Percentiles rank a stretch among this genome's conserved stretches.
Evolutionary conservation across 1,140 invertebrate genomes (phyloP).

Genomic region (Patella vulgata): DNA sequence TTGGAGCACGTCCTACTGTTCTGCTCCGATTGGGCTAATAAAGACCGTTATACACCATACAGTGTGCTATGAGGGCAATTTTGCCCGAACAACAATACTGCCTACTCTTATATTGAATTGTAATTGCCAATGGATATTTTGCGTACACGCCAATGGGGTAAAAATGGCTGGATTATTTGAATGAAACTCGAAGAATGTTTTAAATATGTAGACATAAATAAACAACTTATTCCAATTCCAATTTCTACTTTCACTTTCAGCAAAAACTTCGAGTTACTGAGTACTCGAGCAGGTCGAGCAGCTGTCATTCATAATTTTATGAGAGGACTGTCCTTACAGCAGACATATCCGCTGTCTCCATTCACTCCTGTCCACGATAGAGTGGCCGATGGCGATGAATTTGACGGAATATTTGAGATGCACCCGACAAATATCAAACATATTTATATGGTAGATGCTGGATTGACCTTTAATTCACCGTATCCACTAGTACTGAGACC

Average conservation of each 20-base stretch:
- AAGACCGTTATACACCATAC: too few relatives aligned
- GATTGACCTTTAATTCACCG: conserved; percentile 70
- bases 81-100: too few relatives aligned
- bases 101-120: too few relatives aligned
- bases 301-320: conserved; percentile 70
- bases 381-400: conserved; percentile 48
- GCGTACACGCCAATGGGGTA: too few relatives aligned
- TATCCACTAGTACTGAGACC: conserved; percentile 68
- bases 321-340: conserved; percentile 65
- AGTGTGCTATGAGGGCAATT: too few relatives aligned
- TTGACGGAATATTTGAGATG: conserved; percentile 65
- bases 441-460: conserved; percentile 69
- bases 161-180: neutral
- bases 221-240: neutral
- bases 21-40: too few relatives aligned
- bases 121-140: too few relatives aligned
- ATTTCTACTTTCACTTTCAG: conserved; percentile 31
- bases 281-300: conserved; percentile 67
- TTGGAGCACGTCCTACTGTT: too few relatives aligned
- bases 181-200: neutral
- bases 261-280: conserved; percentile 56
- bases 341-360: conserved; percentile 66
- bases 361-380: conserved; percentile 47
- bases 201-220: neutral
- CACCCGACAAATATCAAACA: conserved; percentile 66